Evolutionary conservation across 2,888 invertebrate genomes (phyloP).

Genomic region (Acanthoscelides obtectus): DNA sequence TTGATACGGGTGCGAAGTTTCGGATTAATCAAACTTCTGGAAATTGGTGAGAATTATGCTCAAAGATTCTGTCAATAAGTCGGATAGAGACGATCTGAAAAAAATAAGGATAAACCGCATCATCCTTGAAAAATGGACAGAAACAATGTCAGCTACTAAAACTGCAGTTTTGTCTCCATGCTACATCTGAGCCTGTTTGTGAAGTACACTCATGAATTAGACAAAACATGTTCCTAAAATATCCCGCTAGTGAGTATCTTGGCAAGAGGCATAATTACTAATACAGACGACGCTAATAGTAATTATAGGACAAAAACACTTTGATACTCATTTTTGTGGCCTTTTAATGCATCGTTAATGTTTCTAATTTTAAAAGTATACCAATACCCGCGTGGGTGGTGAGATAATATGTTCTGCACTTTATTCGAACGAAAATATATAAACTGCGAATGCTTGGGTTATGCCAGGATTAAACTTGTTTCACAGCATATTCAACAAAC

Average conservation of each 20-base stretch:
- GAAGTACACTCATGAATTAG: background rate
- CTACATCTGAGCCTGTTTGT: background rate
- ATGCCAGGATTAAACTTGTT: too few species aligned
- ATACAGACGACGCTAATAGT: background rate
- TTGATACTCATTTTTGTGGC: background rate
- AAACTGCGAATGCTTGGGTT: too few species aligned
- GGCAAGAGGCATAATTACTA: background rate
- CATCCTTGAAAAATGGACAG: too few species aligned
- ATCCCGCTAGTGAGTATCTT: background rate
- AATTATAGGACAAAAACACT: background rate
- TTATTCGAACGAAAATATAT: background rate
- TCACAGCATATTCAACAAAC: too few species aligned
- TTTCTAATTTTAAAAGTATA: background rate
- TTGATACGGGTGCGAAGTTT: too few species aligned
- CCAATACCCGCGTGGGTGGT: background rate
- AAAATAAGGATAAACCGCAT: too few species aligned
- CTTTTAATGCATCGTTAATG: background rate
- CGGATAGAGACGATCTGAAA: too few species aligned
- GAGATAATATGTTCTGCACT: background rate
- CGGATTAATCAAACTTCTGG: too few species aligned
- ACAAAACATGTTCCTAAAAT: background rate
- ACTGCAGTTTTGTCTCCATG: too few species aligned
- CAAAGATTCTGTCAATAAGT: too few species aligned
- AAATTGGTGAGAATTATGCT: too few species aligned
- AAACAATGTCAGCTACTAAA: too few species aligned